phyloP scores from a whole-genome alignment of 2,113 vertebrate species.

The Amphilophus citrinellus region DNA sequence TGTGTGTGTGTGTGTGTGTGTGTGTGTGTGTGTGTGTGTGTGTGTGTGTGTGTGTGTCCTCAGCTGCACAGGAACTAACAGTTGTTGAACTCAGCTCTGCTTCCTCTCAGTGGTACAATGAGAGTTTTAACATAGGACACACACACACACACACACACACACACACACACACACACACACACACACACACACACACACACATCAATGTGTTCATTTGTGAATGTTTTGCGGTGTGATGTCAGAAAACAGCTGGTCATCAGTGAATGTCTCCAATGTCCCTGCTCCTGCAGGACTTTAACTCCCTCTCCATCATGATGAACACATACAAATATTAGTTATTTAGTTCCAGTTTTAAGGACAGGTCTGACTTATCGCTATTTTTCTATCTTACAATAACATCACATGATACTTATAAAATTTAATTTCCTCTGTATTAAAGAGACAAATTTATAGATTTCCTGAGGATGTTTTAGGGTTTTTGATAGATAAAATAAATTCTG shows the following conservation, averaged over 20 bases:
- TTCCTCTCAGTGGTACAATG: too few relatives aligned
- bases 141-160: too few relatives aligned
- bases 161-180: too few relatives aligned
- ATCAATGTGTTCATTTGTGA: background rate
- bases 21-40: background rate
- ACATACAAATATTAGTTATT: background rate
- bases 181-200: background rate
- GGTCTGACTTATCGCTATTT: background rate
- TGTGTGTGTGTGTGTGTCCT: background rate
- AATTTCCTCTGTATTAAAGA: background rate
- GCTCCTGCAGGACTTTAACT: background rate
- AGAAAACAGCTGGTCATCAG: background rate
- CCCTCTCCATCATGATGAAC: background rate
- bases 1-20: background rate
- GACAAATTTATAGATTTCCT: background rate
- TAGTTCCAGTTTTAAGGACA: background rate
- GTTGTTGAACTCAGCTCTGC: too few relatives aligned
- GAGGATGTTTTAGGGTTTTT: background rate
- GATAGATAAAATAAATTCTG: background rate
- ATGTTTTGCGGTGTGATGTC: background rate
- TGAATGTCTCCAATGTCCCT: background rate
- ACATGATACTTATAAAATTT: background rate
- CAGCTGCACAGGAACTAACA: too few relatives aligned
- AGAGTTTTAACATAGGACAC: too few relatives aligned
- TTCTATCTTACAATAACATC: background rate